A percentile compares a stretch with the other conserved stretches of the same genome.
These are phyloP conservation scores for Triplophysa rosa DNA, from an alignment of 2,113 vertebrate species.

Conservation along the genomic window DNA sequence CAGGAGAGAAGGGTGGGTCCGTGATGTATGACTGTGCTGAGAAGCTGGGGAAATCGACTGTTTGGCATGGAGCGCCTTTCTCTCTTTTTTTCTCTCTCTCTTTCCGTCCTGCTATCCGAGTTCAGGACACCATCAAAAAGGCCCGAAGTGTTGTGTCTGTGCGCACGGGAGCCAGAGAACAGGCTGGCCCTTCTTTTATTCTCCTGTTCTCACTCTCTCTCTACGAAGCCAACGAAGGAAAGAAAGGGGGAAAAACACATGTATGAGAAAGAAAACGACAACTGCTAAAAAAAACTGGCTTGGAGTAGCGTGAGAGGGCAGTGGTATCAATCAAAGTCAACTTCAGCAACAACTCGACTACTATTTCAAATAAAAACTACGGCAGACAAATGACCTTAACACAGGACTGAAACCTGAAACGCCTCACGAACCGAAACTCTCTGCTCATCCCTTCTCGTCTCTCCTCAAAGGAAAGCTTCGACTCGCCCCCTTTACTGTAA, in stretches of 20 bases:
- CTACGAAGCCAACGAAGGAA: slow-evolving; percentile 39
- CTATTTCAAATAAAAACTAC: slow-evolving; percentile 76
- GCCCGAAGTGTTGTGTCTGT: slow-evolving; percentile 58
- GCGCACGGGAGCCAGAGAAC: neutral
- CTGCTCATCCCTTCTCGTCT: slow-evolving; percentile 59
- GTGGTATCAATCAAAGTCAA: slow-evolving; percentile 74
- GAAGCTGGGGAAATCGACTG: slow-evolving; percentile 98
- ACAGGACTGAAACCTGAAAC: slow-evolving; percentile 70
- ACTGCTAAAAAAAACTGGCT: slow-evolving; percentile 56
- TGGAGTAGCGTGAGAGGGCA: slow-evolving; percentile 34
- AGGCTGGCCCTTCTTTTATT: slow-evolving; percentile 7
- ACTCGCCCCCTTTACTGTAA: slow-evolving; percentile 45
- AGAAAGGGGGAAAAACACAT: slow-evolving; percentile 44
- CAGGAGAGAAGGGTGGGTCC: slow-evolving; percentile 95
- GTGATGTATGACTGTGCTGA: slow-evolving; percentile 93
- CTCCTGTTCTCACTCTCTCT: slow-evolving; percentile 28
- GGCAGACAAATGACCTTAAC: slow-evolving; percentile 70
- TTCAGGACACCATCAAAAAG: slow-evolving; percentile 80
- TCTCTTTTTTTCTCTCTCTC: slow-evolving; percentile 31
- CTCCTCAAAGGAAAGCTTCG: slow-evolving; percentile 34
- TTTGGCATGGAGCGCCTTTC: slow-evolving; percentile 85
- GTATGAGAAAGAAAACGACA: slow-evolving; percentile 44
- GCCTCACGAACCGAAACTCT: slow-evolving; percentile 54
- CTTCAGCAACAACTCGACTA: slow-evolving; percentile 79
- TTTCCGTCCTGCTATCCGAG: slow-evolving; percentile 60